These are phyloP conservation scores for Auanema sp. DNA, from an alignment of 2,888 invertebrate genomes.

Conservation along the genomic window DNA sequence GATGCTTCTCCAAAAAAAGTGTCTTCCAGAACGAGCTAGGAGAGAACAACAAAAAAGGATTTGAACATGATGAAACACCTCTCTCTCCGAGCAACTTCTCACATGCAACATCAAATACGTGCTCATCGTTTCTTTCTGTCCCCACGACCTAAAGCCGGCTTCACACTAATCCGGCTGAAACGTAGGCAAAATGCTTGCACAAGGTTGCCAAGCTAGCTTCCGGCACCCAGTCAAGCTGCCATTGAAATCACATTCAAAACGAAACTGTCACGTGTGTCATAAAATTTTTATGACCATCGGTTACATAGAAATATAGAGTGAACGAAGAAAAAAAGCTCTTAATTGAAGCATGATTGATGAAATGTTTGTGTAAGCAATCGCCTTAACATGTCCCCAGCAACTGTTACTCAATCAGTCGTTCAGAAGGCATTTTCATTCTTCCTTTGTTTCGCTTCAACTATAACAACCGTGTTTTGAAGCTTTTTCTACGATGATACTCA, in stretches of 20 bases:
- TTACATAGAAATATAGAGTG: background rate
- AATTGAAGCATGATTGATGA: slow-evolving; percentile 2
- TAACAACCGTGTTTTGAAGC: too few relatives aligned
- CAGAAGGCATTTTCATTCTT: too few relatives aligned
- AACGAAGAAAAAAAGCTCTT: background rate
- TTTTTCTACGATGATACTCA: too few relatives aligned
- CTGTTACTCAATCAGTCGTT: too few relatives aligned
- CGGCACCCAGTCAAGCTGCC: too few relatives aligned
- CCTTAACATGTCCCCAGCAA: too few relatives aligned
- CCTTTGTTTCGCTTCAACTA: too few relatives aligned
- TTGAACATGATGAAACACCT: background rate
- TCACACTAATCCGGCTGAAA: background rate
- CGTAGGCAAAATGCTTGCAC: background rate
- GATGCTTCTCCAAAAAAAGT: background rate
- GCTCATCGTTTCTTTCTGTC: background rate
- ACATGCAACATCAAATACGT: background rate
- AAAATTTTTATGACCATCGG: slow-evolving; percentile 3
- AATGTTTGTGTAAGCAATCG: background rate
- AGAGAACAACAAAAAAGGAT: background rate
- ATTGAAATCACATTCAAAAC: too few relatives aligned
- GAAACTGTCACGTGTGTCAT: background rate
- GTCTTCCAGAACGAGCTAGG: background rate
- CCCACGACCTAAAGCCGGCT: too few relatives aligned
- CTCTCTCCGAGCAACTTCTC: background rate
- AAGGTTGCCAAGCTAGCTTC: background rate